Base-by-base conservation (phyloP, 2,113 vertebrate species). In the Crocuta crocuta region DNA sequence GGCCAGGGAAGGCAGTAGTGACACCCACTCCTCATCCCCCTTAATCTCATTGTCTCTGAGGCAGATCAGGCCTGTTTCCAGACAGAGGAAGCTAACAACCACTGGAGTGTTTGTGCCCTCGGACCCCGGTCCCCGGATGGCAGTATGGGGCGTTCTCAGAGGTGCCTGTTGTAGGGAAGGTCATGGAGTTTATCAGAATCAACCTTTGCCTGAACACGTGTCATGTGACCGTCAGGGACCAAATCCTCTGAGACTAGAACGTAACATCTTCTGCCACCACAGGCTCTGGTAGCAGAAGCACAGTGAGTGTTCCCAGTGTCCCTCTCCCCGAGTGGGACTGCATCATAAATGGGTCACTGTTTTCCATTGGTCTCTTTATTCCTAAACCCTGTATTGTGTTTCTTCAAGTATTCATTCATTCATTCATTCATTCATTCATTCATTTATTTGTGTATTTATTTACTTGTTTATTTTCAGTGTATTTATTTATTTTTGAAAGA, bases 41-140 rank as follows among this genome's bases (percentile, higher is more conserved):
- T 19, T 61, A 19, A 61, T 24, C 35, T 68, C 66, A 65, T 61
- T 65, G 33, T 21, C 45, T 33, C 15, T 21, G 33, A 48, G 66
- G 35, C 17, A 48, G 45, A n/a, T 9, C 10, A 16, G 48, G 2
- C 13, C 3, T 26, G 4, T 17, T 31, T 23, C 11, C 21, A 35
- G 89, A 16, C 17, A 9, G 0, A 24, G 21, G 71, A 53, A 65
- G 28, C 71, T 19, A 48, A 12, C 5, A 5, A 5, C 50, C 7
- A 0, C 78, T 45, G 13, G 74, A 39, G 12, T 23, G 71, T 2
- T 24, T 10, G 3, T 48, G 1, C 2, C 33, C 1, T 33, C 0
- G 65, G 13, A 10, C 15, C 39, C 11, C 17, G 0, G 1, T 43
- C 45, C 66, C 80, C 31, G 66, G 11, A 15, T 53, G 48, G 31